A percentile compares a stretch with the other conserved stretches of the same genome.
These are phyloP conservation scores for Ciconia nigra DNA, from an alignment of 2,797 vertebrate genomes.

Conservation along the genomic window DNA sequence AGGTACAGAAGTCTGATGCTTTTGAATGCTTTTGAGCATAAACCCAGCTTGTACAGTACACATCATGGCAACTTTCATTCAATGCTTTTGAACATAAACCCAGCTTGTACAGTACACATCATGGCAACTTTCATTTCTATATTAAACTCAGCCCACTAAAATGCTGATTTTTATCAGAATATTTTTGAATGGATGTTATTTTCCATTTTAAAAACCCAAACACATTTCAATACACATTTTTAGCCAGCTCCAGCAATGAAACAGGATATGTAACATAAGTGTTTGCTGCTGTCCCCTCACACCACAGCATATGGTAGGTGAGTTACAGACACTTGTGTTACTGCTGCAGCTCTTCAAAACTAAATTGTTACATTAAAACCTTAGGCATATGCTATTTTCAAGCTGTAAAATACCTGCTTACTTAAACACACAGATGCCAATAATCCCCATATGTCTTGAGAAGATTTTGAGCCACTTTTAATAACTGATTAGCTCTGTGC, in stretches of 20 bases:
- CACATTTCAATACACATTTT: neutral
- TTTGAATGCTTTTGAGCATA: neutral
- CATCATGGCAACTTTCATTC: neutral
- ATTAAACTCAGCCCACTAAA: neutral
- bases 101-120: neutral
- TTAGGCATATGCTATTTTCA: slow-evolving; percentile 54
- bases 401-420: slow-evolving; percentile 63
- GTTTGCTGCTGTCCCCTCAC: slow-evolving; percentile 51
- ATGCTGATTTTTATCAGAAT: neutral
- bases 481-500: slow-evolving; percentile 19
- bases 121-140: neutral
- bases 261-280: neutral
- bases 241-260: slow-evolving; percentile 4
- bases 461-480: slow-evolving; percentile 35
- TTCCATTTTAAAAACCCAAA: neutral
- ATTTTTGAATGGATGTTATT: neutral
- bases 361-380: slow-evolving; percentile 55
- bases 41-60: neutral
- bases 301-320: slow-evolving; percentile 52
- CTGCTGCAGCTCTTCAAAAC: slow-evolving; percentile 37
- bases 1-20: neutral
- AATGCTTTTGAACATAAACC: neutral
- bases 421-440: slow-evolving; percentile 59
- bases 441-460: slow-evolving; percentile 44
- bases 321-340: slow-evolving; percentile 35